These are phyloP conservation scores for Erethizon dorsatum DNA, from an alignment of 2,797 vertebrate genomes.

Conservation along the genomic window DNA sequence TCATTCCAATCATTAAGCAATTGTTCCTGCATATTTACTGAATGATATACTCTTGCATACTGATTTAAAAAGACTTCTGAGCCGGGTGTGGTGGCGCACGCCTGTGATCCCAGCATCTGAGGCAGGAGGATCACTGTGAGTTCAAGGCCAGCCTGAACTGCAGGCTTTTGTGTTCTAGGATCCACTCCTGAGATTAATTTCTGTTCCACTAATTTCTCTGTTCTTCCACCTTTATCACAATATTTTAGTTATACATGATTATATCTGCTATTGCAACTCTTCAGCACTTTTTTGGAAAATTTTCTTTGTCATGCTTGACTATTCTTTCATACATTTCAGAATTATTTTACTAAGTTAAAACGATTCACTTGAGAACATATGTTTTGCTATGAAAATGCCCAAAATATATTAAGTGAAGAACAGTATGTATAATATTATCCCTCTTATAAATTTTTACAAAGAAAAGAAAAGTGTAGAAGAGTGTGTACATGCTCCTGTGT, in stretches of 20 bases:
- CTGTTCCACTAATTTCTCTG: slow-evolving; percentile 23
- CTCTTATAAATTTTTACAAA: slow-evolving; percentile 58
- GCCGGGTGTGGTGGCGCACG: too few relatives aligned
- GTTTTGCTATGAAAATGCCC: slow-evolving; percentile 79
- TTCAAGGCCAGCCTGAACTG: too few relatives aligned
- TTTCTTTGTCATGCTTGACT: slow-evolving; percentile 61
- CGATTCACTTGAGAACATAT: slow-evolving; percentile 76
- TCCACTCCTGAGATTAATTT: slow-evolving; percentile 57
- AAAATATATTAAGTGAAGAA: slow-evolving; percentile 79
- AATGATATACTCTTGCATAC: slow-evolving; percentile 34
- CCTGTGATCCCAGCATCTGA: too few relatives aligned
- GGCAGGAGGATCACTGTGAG: too few relatives aligned
- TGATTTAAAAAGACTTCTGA: slow-evolving; percentile 60
- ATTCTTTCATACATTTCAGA: slow-evolving; percentile 62
- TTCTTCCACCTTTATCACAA: not conserved
- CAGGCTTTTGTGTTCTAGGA: slow-evolving; percentile 29
- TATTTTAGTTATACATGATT: slow-evolving; percentile 41
- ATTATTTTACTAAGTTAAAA: slow-evolving; percentile 75
- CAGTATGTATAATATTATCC: slow-evolving; percentile 72
- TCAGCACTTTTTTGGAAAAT: slow-evolving; percentile 11
- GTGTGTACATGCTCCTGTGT: not conserved
- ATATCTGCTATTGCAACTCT: slow-evolving; percentile 2
- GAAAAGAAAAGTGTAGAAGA: slow-evolving; percentile 37
- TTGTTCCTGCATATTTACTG: not conserved
- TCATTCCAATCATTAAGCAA: slow-evolving; percentile 1